These are phyloP conservation scores for Carcina quercana DNA, from an alignment of 2,888 invertebrate species.

Conservation along the genomic window DNA sequence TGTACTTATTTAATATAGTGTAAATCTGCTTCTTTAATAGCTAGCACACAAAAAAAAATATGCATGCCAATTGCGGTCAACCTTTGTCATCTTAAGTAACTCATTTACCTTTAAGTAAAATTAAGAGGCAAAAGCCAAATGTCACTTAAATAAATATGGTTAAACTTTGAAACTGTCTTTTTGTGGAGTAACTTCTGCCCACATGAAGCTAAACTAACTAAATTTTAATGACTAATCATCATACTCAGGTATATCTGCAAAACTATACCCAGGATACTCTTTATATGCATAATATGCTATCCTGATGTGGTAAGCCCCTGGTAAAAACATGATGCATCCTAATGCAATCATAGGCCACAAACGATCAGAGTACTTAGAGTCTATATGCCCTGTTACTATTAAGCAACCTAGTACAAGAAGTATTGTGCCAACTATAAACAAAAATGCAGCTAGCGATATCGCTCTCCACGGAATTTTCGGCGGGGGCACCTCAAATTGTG, in stretches of 20 bases:
- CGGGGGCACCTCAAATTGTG: conserved; percentile 79
- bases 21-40: too few species aligned
- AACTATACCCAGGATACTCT: conserved; percentile 88
- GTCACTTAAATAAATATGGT: too few species aligned
- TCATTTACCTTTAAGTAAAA: too few species aligned
- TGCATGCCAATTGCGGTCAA: too few species aligned
- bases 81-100: too few species aligned
- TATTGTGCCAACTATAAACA: conserved; percentile 85
- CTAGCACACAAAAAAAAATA: too few species aligned
- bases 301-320: conserved; percentile 92
- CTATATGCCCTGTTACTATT: conserved; percentile 87
- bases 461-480: conserved; percentile 90
- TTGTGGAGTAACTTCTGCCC: too few species aligned
- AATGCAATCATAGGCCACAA: conserved; percentile 93
- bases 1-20: too few species aligned
- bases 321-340: conserved; percentile 92
- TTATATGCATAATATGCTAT: conserved; percentile 91
- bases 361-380: conserved; percentile 88
- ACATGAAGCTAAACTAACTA: too few species aligned
- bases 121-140: too few species aligned
- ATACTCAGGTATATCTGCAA: conserved; percentile 92
- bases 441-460: conserved; percentile 81
- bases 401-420: conserved; percentile 85
- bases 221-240: conserved; percentile 50
- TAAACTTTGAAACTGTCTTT: too few species aligned